Evolutionary conservation across 2,113 vertebrate genomes (phyloP).

Genomic region (Antechinus flavipes): DNA sequence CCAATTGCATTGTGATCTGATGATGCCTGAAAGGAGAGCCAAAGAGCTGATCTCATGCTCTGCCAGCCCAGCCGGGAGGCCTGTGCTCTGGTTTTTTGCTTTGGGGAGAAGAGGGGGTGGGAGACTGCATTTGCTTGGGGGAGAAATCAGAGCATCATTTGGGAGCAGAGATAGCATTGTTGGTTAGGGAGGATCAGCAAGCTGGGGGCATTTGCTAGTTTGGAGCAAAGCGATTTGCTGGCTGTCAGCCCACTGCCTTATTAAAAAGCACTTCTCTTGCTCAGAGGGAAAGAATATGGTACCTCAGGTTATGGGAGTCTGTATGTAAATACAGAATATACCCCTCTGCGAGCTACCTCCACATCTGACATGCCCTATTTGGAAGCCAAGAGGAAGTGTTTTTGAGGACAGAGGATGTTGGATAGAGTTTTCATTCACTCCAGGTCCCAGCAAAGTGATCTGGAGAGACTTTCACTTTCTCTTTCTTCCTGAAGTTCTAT

Average conservation of each 20-base stretch:
- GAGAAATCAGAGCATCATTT: neutral
- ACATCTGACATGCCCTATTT: neutral
- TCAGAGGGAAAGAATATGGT: neutral
- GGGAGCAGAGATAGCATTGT: neutral
- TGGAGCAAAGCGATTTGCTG: neutral
- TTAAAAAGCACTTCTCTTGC: conserved; percentile 1
- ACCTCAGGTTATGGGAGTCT: neutral
- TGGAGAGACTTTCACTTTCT: neutral
- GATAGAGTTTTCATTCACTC: neutral
- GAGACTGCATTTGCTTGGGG: neutral
- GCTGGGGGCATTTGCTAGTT: neutral
- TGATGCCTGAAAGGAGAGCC: neutral
- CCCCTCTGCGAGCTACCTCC: neutral
- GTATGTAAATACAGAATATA: neutral
- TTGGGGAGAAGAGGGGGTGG: neutral
- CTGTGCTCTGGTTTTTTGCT: neutral
- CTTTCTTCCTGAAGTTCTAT: neutral
- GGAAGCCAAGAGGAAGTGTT: neutral
- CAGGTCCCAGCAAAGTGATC: neutral
- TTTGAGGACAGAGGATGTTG: neutral
- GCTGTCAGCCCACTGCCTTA: neutral
- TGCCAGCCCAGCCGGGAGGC: neutral
- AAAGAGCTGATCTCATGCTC: neutral
- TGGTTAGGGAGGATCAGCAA: neutral
- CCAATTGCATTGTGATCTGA: conserved; percentile 1